These are phyloP conservation scores for Trissolcus basalis DNA, from an alignment of 1,140 invertebrate genomes.

Conservation along the genomic window DNA sequence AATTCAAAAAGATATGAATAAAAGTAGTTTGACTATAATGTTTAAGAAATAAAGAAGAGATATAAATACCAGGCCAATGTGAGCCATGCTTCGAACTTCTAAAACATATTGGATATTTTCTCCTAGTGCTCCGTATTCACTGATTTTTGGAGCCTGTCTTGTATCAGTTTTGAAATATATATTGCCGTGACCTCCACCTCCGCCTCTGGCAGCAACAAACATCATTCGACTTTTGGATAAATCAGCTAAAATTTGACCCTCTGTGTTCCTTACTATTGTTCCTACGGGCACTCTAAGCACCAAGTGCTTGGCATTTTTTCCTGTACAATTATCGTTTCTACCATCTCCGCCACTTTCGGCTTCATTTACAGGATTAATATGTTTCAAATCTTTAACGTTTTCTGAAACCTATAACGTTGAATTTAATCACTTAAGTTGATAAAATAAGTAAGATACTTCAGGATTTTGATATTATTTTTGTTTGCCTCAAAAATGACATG, in stretches of 20 bases:
- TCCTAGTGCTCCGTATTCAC: conserved; percentile 91
- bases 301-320: conserved; percentile 89
- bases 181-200: conserved; percentile 96
- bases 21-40: no score
- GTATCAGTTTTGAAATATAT: conserved; percentile 90
- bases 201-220: conserved; percentile 95
- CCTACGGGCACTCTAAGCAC: conserved; percentile 91
- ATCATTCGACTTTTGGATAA: conserved; percentile 83
- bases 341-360: conserved; percentile 86
- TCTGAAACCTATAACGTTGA: conserved; percentile 75
- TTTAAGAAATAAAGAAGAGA: no score
- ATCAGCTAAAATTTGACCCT: conserved; percentile 83
- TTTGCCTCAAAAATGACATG: conserved; percentile 92
- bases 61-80: conserved; percentile 89
- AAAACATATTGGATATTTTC: conserved; percentile 85
- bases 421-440: no score
- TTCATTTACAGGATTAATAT: conserved; percentile 79
- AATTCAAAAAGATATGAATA: no score
- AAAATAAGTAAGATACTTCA: no score
- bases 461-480: neutral
- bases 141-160: conserved; percentile 88
- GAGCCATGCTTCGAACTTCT: conserved; percentile 94
- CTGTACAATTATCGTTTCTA: conserved; percentile 85
- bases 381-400: conserved; percentile 84
- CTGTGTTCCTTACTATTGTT: conserved; percentile 84